phyloP scores from a whole-genome alignment of 2,888 invertebrate genomes.

The Agrochola circellaris region DNA sequence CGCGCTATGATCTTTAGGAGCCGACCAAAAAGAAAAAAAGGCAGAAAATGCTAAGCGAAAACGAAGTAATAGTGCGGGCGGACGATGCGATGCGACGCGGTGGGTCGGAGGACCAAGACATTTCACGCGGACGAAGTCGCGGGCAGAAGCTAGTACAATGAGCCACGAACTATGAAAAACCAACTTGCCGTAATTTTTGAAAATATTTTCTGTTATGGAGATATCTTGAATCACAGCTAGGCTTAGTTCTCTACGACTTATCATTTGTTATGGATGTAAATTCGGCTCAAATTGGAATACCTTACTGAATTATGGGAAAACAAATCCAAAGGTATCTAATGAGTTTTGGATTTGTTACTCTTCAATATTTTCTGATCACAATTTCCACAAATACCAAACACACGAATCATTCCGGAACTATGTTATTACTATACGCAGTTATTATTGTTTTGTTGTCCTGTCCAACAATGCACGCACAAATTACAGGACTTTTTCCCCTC shows the following conservation, averaged over 20 bases:
- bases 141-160: background rate
- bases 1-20: too few relatives aligned
- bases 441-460: slow-evolving; percentile 32
- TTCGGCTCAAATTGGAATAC: background rate
- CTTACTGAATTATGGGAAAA: background rate
- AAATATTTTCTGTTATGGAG: background rate
- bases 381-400: background rate
- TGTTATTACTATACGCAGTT: background rate
- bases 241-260: background rate
- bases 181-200: background rate
- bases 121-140: too few relatives aligned
- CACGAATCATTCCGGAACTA: slow-evolving; percentile 9
- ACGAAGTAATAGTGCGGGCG: too few relatives aligned
- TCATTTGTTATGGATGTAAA: background rate
- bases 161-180: background rate
- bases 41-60: too few relatives aligned
- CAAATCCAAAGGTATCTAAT: too few relatives aligned
- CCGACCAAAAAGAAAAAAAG: too few relatives aligned
- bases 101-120: too few relatives aligned
- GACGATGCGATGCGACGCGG: too few relatives aligned
- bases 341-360: too few relatives aligned
- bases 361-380: background rate
- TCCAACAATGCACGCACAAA: slow-evolving; percentile 35
- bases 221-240: background rate
- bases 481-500: slow-evolving; percentile 20